Conservation (phyloP, 2,888 invertebrate species). For the Stegophylla sp. region DNA sequence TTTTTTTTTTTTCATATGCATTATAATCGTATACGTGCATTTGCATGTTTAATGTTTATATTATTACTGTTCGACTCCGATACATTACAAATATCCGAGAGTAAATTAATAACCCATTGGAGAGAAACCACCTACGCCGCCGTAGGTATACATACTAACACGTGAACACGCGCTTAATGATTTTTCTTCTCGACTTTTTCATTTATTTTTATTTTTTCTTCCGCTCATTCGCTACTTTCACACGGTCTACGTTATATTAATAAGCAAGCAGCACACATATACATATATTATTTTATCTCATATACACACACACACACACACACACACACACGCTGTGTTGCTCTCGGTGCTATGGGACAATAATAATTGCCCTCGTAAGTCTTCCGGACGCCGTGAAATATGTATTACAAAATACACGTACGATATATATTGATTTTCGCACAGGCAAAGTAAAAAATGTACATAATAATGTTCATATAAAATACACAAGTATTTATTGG, state of each 20-base stretch:
- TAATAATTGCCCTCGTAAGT: not conserved
- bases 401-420: not conserved
- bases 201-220: too few relatives aligned
- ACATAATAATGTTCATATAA: too few relatives aligned
- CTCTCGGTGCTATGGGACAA: too few relatives aligned
- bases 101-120: conserved; percentile 31
- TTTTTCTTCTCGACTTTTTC: conserved; percentile 12
- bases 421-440: too few relatives aligned
- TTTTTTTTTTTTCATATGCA: not conserved
- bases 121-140: conserved; percentile 28
- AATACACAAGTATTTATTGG: too few relatives aligned
- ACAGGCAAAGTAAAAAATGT: too few relatives aligned
- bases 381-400: not conserved
- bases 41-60: not conserved
- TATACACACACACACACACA: too few relatives aligned
- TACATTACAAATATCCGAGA: conserved; percentile 4
- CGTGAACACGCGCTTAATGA: not conserved
- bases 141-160: too few relatives aligned
- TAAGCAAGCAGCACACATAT: not conserved
- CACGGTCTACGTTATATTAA: not conserved
- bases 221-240: not conserved
- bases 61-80: conserved; percentile 1
- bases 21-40: not conserved
- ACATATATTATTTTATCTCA: not conserved
- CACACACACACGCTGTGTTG: not conserved